Conservation (phyloP, 2,888 invertebrate genomes). For the Xestobium rufovillosum region DNA sequence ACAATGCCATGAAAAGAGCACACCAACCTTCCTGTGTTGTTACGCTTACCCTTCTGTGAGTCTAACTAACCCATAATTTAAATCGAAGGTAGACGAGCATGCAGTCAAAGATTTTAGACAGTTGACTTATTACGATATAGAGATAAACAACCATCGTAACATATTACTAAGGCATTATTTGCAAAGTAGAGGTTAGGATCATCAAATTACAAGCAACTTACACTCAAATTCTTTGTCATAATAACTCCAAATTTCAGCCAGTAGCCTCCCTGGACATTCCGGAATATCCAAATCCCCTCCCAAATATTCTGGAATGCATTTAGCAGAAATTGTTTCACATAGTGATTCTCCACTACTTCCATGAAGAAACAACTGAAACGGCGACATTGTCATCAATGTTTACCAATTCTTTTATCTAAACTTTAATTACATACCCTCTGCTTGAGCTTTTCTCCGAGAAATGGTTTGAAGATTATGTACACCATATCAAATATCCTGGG, state of each 20-base stretch:
- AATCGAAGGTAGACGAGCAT: no score
- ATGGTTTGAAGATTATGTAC: conserved; percentile 81
- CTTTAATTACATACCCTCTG: conserved; percentile 55
- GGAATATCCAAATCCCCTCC: conserved; percentile 62
- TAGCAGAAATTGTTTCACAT: conserved; percentile 50
- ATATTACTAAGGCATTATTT: no score
- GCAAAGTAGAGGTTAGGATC: no score
- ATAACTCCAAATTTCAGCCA: conserved; percentile 58
- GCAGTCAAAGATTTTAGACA: no score
- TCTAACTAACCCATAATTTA: no score
- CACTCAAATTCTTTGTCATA: conserved; percentile 63
- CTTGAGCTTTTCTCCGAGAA: conserved; percentile 73
- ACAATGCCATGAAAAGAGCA: no score
- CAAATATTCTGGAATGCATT: conserved; percentile 54
- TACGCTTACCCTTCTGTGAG: no score
- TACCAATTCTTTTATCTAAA: no score
- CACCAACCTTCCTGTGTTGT: no score
- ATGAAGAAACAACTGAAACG: conserved; percentile 60
- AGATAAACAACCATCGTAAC: no score
- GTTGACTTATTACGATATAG: no score
- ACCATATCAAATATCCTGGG: conserved; percentile 80
- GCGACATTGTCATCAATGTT: conserved; percentile 4
- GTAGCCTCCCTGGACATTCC: conserved; percentile 52
- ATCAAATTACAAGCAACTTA: no score
- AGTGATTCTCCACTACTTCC: conserved; percentile 59